Evolutionary conservation across 2,888 invertebrate species (phyloP).

Genomic region (Ceriagrion tenellum): DNA sequence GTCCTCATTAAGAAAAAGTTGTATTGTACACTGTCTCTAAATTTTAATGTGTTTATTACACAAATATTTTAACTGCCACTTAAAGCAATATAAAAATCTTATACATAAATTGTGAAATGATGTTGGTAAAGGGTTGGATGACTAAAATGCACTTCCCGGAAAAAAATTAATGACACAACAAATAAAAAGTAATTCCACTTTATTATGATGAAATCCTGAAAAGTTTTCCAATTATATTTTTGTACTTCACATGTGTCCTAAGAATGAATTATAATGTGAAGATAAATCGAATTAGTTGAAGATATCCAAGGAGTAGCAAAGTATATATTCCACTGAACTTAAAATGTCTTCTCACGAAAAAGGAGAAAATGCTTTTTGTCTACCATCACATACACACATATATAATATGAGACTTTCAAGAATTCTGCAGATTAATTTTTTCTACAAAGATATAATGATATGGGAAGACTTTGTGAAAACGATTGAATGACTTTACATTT

Average conservation of each 20-base stretch:
- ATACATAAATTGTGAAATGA: background rate
- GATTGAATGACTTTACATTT: constrained; percentile 62
- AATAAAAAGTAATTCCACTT: constrained; percentile 61
- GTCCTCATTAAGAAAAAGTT: too few species aligned
- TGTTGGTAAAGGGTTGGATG: background rate
- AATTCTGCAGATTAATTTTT: constrained; percentile 51
- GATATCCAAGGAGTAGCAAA: constrained; percentile 57
- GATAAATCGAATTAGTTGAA: constrained; percentile 44
- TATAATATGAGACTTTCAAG: constrained; percentile 65
- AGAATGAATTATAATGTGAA: constrained; percentile 62
- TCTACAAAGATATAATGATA: constrained; percentile 67
- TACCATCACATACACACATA: constrained; percentile 64
- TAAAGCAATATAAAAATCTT: background rate
- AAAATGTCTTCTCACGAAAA: constrained; percentile 37
- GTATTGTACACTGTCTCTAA: too few species aligned
- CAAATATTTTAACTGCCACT: background rate
- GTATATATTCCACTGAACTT: constrained; percentile 25
- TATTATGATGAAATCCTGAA: constrained; percentile 51
- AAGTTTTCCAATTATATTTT: constrained; percentile 42
- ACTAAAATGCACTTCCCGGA: background rate
- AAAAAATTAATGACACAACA: constrained; percentile 34
- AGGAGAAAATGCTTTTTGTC: constrained; percentile 45
- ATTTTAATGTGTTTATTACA: too few species aligned
- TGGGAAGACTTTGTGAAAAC: constrained; percentile 65
- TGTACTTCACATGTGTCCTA: constrained; percentile 60